phyloP scores from a whole-genome alignment of 2,113 vertebrate species.

The Aspiorhynchus laticeps region DNA sequence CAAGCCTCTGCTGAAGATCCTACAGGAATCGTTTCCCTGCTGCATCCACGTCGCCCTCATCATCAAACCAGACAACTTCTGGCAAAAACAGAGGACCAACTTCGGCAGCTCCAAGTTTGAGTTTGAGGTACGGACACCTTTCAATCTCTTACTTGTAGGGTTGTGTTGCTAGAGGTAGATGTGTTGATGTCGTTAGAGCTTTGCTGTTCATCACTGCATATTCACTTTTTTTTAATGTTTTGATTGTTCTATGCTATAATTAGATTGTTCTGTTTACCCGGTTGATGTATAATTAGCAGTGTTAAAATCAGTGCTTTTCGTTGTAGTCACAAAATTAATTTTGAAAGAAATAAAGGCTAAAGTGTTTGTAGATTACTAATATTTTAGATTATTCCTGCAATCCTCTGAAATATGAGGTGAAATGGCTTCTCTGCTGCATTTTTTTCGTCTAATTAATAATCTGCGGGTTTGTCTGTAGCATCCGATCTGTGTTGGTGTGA shows the following conservation, averaged over 20 bases:
- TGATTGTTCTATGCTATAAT: not conserved
- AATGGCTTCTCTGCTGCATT: not conserved
- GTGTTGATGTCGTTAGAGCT: not conserved
- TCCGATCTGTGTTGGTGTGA: not conserved
- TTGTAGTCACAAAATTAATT: not conserved
- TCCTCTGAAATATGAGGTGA: not conserved
- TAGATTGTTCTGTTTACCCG: not conserved
- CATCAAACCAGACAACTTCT: conserved; percentile 99
- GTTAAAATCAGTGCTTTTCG: not conserved
- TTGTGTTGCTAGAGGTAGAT: too few species aligned
- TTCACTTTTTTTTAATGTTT: too few species aligned
- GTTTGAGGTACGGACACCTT: conserved; percentile 85
- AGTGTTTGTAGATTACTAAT: not conserved
- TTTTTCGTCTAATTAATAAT: not conserved
- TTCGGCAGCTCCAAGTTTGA: conserved; percentile 99
- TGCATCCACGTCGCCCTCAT: conserved; percentile 99
- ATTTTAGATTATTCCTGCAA: not conserved
- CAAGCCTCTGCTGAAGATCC: conserved; percentile 97
- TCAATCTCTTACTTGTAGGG: not conserved
- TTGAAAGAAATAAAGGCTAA: not conserved
- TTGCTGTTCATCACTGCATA: not conserved
- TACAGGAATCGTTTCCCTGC: conserved; percentile 97
- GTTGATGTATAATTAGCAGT: not conserved
- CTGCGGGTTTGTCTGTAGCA: not conserved
- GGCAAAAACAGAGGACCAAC: conserved; percentile 99